Evolutionary conservation across 2,797 vertebrate species (phyloP).

Genomic region (Fundulus diaphanus): DNA sequence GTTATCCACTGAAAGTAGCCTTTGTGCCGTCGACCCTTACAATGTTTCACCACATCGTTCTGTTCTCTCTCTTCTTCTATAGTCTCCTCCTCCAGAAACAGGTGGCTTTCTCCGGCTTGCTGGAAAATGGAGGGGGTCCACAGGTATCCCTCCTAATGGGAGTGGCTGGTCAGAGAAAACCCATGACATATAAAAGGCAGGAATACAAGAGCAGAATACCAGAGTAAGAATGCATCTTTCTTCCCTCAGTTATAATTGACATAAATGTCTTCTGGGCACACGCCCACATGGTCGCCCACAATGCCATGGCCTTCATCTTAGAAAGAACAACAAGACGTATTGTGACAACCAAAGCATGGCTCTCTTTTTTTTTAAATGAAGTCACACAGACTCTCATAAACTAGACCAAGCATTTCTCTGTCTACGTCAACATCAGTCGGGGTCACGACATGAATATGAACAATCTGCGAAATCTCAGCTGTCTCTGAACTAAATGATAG

Average conservation of each 20-base stretch:
- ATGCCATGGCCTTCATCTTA: slow-evolving; percentile 65
- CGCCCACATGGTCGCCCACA: slow-evolving; percentile 66
- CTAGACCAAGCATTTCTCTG: slow-evolving; percentile 28
- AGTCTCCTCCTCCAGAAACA: slow-evolving; percentile 60
- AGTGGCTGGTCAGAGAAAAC: slow-evolving; percentile 31
- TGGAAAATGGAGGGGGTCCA: slow-evolving; percentile 28
- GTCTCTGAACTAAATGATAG: not conserved
- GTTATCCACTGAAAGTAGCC: slow-evolving; percentile 17
- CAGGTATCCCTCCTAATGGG: slow-evolving; percentile 38
- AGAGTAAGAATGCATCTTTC: slow-evolving; percentile 50
- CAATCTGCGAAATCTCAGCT: not conserved
- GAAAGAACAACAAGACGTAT: slow-evolving; percentile 67
- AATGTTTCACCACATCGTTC: slow-evolving; percentile 20
- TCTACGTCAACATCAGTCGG: slow-evolving; percentile 37
- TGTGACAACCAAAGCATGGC: slow-evolving; percentile 51
- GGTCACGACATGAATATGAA: not conserved
- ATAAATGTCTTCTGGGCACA: slow-evolving; percentile 62
- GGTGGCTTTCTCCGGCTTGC: slow-evolving; percentile 53
- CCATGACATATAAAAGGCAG: slow-evolving; percentile 32
- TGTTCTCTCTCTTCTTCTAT: slow-evolving; percentile 1
- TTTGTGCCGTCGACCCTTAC: slow-evolving; percentile 24
- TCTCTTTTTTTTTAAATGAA: slow-evolving; percentile 52
- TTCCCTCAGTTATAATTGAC: slow-evolving; percentile 63
- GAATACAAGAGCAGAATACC: slow-evolving; percentile 52
- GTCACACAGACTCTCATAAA: slow-evolving; percentile 24